Conservation (phyloP, 2,888 invertebrate genomes). For the Magallana nippona region DNA sequence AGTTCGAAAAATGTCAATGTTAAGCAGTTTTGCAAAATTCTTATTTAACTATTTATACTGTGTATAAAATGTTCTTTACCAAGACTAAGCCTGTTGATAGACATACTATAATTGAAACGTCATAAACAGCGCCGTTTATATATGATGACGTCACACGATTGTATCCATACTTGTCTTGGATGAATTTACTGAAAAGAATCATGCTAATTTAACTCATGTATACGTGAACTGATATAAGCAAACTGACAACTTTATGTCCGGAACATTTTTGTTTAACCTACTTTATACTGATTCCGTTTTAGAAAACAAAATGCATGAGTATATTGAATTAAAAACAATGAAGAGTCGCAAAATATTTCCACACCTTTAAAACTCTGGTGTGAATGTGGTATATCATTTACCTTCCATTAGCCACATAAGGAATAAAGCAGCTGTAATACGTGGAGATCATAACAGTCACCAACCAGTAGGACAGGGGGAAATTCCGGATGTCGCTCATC, state of each 20-base stretch:
- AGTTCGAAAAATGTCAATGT: too few species aligned
- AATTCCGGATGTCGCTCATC: conserved; percentile 42
- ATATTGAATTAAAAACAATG: not conserved
- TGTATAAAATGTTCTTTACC: conserved; percentile 42
- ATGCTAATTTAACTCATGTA: too few species aligned
- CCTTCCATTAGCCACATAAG: conserved; percentile 59
- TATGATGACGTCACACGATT: conserved; percentile 52
- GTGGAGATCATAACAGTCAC: conserved; percentile 53
- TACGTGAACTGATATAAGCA: too few species aligned
- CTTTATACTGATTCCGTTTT: too few species aligned
- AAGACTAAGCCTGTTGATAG: conserved; percentile 53
- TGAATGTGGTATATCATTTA: conserved; percentile 27
- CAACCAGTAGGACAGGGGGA: conserved; percentile 53
- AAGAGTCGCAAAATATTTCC: not conserved
- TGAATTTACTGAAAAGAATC: conserved; percentile 54
- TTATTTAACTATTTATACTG: too few species aligned
- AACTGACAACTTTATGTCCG: too few species aligned
- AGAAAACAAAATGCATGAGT: not conserved
- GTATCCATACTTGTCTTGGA: conserved; percentile 57
- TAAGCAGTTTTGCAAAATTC: too few species aligned
- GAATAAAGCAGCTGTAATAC: conserved; percentile 57
- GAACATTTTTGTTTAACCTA: too few species aligned
- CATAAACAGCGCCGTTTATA: conserved; percentile 56
- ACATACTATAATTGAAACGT: conserved; percentile 54
- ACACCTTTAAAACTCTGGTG: too few species aligned